phyloP scores from a whole-genome alignment of 2,888 invertebrate species.

The Phaedon cochleariae region DNA sequence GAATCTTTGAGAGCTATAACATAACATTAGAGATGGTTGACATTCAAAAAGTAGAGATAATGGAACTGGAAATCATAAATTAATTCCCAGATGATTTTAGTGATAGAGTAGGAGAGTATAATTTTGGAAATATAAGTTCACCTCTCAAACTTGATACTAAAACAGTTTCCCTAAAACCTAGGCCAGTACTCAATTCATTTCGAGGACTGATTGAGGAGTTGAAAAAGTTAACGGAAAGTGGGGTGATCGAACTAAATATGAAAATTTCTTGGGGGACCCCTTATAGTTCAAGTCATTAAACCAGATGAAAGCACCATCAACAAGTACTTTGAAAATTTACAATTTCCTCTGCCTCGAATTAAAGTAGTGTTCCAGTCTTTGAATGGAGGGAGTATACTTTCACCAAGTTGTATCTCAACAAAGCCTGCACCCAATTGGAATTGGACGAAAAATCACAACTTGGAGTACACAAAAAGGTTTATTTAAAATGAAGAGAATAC shows the following conservation, averaged over 20 bases:
- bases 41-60: neutral
- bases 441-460: slow-evolving; percentile 13
- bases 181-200: neutral
- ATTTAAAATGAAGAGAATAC: slow-evolving; percentile 17
- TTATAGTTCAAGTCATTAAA: slow-evolving; percentile 15
- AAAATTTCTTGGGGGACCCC: slow-evolving; percentile 19
- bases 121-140: neutral
- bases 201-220: neutral
- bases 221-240: neutral
- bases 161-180: neutral
- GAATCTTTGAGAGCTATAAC: too few species aligned
- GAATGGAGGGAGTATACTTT: slow-evolving; percentile 11
- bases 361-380: slow-evolving; percentile 18
- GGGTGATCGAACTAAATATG: neutral
- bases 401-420: slow-evolving; percentile 18
- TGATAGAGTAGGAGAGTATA: neutral
- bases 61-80: neutral
- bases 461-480: slow-evolving; percentile 22
- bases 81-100: slow-evolving; percentile 5
- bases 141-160: neutral
- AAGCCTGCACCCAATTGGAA: slow-evolving; percentile 19
- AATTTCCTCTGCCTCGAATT: slow-evolving; percentile 21
- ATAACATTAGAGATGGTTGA: too few species aligned
- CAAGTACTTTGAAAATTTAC: slow-evolving; percentile 13
- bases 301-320: slow-evolving; percentile 16